Evolutionary conservation across 2,797 vertebrate species (phyloP), one percentile per base, ranked within the genome.

Genomic region (Mionectes olivaceus): DNA sequence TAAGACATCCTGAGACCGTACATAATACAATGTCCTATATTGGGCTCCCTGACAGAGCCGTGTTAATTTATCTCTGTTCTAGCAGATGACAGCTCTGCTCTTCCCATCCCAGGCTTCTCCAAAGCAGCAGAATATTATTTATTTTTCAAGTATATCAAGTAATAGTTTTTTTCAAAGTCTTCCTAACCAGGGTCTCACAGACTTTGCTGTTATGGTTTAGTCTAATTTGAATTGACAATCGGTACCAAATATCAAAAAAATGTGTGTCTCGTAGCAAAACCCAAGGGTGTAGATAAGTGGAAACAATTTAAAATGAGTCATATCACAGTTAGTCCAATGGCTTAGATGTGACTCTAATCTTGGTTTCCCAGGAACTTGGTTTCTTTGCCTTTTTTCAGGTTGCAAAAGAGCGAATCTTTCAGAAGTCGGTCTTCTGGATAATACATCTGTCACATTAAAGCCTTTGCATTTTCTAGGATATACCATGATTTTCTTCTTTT

Each of bases 41-140:
- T 67, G 83, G 82, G 49, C 59, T 49, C 32, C 73, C 50, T 94
- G 89, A 64, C 32, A 86, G 73, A 86, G 67, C 79, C 0, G 0
- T 76, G 65, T 65, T 95, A 91, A 93, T 89, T 94, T 89, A 78
- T 91, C 81, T 92, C 77, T 79, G 56, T 83, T 87, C 70, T 79
- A 37, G 46, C 78, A 94, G 81, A 53, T 91, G 83, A 78, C 92
- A 93, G 83, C 74, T 90, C 84, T 76, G 53, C 41, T 94, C 15
- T 92, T 87, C 53, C 70, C 25, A 25, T 82, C 55, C 41, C 49
- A 18, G 44, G 22, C 43, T 93, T 47, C 81, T 90, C 79, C 49
- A 87, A 88, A 95, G 75, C 19, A 46, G 49, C 0, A 2, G 63
- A 61, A 64, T 91, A 60, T 49, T 79, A 50, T 65, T 94, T 93